A percentile compares a stretch with the other conserved stretches of the same genome.
Conservation (phyloP, 2,888 invertebrate genomes). For the Leptarthrus brevirostris region DNA sequence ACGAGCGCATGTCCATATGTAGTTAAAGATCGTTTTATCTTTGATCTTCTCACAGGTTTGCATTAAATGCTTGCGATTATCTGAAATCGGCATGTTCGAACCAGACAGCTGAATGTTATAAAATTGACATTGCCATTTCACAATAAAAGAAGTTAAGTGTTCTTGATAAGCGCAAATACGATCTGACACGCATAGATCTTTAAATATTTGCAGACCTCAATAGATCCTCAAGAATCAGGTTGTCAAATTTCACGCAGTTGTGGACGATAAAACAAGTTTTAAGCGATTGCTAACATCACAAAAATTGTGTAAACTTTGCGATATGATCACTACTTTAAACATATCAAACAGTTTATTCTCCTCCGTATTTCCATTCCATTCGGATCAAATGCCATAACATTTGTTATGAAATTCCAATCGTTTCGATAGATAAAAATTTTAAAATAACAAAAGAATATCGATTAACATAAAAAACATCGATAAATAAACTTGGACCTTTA, state of each 20-base stretch:
- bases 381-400: not conserved
- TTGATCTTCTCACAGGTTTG: conserved; percentile 10
- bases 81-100: conserved; percentile 19
- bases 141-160: conserved; percentile 8
- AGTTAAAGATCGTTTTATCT: conserved; percentile 34
- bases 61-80: conserved; percentile 27
- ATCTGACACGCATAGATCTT: too few relatives aligned
- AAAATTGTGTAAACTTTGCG: too few relatives aligned
- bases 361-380: not conserved
- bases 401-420: conserved; percentile 22
- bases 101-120: not conserved
- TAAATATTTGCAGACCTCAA: conserved; percentile 12
- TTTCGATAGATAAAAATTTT: not conserved
- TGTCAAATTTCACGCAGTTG: too few relatives aligned
- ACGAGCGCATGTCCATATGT: not conserved
- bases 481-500: conserved; percentile 28
- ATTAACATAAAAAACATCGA: conserved; percentile 43
- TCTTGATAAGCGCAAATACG: too few relatives aligned
- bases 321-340: conserved; percentile 5
- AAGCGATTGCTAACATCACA: too few relatives aligned
- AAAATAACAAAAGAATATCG: conserved; percentile 37
- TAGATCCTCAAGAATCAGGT: too few relatives aligned
- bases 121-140: conserved; percentile 19
- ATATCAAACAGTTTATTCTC: conserved; percentile 19
- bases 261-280: too few relatives aligned